phyloP scores from a whole-genome alignment of 2,113 vertebrate species.

The Vireo altiloquus region DNA sequence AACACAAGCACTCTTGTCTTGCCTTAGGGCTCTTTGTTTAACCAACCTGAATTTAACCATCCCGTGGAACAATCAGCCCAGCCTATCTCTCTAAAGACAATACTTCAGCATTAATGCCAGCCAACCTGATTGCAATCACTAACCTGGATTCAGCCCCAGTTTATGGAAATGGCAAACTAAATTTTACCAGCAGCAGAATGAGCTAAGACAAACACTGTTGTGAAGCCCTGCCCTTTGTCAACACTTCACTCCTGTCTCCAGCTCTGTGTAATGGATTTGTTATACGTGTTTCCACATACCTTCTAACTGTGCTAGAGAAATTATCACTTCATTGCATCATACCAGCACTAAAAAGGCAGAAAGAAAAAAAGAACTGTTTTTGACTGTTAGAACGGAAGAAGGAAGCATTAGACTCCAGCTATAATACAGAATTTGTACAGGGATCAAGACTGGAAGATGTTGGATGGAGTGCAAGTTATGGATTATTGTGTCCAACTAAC shows the following conservation, averaged over 20 bases:
- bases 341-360: background rate
- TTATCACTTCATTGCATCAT: background rate
- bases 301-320: slow-evolving; percentile 7
- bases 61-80: background rate
- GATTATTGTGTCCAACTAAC: background rate
- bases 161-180: slow-evolving; percentile 26
- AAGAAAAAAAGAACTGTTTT: background rate
- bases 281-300: slow-evolving; percentile 43
- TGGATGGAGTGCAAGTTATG: background rate
- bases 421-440: background rate
- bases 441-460: background rate
- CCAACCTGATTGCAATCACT: slow-evolving; percentile 12
- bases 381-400: background rate
- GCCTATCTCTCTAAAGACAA: slow-evolving; percentile 27
- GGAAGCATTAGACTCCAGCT: background rate
- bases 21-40: slow-evolving; percentile 39
- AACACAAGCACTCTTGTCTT: background rate
- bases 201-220: slow-evolving; percentile 50
- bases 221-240: slow-evolving; percentile 68
- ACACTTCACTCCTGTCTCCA: slow-evolving; percentile 52
- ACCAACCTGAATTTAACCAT: slow-evolving; percentile 36
- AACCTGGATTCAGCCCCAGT: slow-evolving; percentile 33
- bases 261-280: slow-evolving; percentile 33
- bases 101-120: background rate
- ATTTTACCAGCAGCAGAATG: slow-evolving; percentile 48